Percentiles rank a stretch among this genome's conserved stretches.
phyloP scores from a whole-genome alignment of 2,113 vertebrate genomes.

The Erythrolamprus reginae region DNA sequence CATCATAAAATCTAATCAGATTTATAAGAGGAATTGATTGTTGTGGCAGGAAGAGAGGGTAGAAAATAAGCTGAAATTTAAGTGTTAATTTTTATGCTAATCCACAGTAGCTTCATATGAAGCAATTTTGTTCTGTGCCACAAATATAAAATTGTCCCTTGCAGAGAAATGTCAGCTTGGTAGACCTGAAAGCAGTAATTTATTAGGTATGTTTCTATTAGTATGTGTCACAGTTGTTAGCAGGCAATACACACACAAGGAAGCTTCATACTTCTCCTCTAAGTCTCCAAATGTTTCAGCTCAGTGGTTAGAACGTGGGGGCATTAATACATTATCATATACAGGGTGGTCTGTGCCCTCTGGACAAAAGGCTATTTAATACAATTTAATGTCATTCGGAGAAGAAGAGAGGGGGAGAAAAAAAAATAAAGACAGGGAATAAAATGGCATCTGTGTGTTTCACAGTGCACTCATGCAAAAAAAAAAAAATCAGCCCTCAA shows the following conservation, averaged over 20 bases:
- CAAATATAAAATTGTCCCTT: conserved; percentile 99
- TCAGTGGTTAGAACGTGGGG: conserved; percentile 92
- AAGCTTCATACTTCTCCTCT: conserved; percentile 81
- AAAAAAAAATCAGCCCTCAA: conserved; percentile 65
- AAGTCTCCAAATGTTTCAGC: conserved; percentile 89
- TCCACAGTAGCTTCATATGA: conserved; percentile 96
- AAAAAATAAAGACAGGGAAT: conserved; percentile 85
- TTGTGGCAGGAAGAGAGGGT: conserved; percentile 98
- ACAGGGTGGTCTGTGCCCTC: conserved; percentile 97
- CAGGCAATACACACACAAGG: conserved; percentile 87
- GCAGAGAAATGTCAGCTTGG: conserved; percentile 99
- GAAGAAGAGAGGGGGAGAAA: conserved; percentile 70
- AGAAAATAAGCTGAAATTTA: conserved; percentile 99
- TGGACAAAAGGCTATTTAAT: conserved; percentile 99
- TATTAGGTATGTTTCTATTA: conserved; percentile 99
- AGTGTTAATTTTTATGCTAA: conserved; percentile 99
- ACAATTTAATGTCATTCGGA: conserved; percentile 99
- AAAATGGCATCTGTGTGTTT: conserved; percentile 96
- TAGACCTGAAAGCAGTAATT: conserved; percentile 99
- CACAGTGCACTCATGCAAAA: conserved; percentile 87
- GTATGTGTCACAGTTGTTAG: conserved; percentile 99
- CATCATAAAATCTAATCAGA: conserved; percentile 99
- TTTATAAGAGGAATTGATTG: conserved; percentile 99
- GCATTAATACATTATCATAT: conserved; percentile 99
- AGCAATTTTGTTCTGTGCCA: conserved; percentile 96